Evolutionary conservation across 2,113 vertebrate species (phyloP), one percentile per base, ranked within the genome.

Genomic region (Vombatus ursinus): DNA sequence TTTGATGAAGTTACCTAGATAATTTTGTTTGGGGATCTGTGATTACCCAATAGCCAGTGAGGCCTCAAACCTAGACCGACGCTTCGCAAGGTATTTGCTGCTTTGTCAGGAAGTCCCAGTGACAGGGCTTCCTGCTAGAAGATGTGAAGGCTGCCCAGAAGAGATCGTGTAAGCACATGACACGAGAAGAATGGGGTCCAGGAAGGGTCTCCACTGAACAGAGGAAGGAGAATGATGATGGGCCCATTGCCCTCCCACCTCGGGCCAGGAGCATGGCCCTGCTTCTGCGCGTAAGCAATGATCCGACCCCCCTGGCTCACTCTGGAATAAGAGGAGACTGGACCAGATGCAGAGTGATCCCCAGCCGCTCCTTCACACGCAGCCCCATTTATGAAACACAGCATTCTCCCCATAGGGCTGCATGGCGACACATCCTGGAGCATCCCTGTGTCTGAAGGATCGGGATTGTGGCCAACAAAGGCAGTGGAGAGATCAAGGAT

Each of bases 171-270:
- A 10, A 44, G 7, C n/a, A 0, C n/a, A 8, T 8, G 16, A 44
- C 6, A 0, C 37, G 1, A 14, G 57, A 37, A 68, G 31, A n/a
- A n/a, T 12, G 0, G 1, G 31, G 37, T 0, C 61, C 37, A n/a
- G 31, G 61, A 68, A 68, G 10, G 14, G 61, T 37, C 28, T 68
- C 2, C 61, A 37, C 61, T 14, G 28, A n/a, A 5, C n/a, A n/a
- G 28, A 61, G 6, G 57, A 61, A 28, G 37, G 22, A 22, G 57
- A 28, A 3, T 19, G 2, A 68, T 37, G 57, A 3, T 12, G 4
- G 0, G 12, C 19, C 68, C 19, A 1, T n/a, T 44, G 68, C n/a
- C 16, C 16, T 8, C 7, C 16, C 68, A 0, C 37, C 8, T 7
- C 19, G 37, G 68, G 19, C 5, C 37, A 0, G 4, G 61, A 1